Evolutionary conservation across 2,888 invertebrate species (phyloP), one percentile per base, ranked within the genome.

Genomic region (Dryobotodes eremita): DNA sequence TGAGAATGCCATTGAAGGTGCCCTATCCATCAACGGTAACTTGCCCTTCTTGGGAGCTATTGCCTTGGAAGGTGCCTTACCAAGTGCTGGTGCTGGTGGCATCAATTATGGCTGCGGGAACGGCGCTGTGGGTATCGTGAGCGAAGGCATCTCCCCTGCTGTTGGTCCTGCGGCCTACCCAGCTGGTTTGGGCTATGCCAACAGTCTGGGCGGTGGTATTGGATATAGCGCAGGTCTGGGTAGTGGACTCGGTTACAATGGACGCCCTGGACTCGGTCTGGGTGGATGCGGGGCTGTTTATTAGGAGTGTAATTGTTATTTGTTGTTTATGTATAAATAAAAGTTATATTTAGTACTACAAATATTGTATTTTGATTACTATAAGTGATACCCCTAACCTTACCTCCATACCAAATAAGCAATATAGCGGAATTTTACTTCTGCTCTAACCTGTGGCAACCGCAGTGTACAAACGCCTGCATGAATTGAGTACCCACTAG

Each of bases 21-120:
- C 81, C n/a, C 20, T 92, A 2, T 8, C 76, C 0, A 85, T 91
- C 0, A 79, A 76, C 15, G 92, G 92, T 5, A 82, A 89, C 42
- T 75, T 91, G 55, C 91, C 92, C 0, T 90, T 91, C 86, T 75
- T 91, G 13, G 88, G 87, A 50, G 88, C 90, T 36, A 90, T 92
- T 50, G 84, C 87, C 20, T 71, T 92, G 13, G 89, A 90, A 71
- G 91, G 90, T 8, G 83, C 86, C 7, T 61, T 94, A 15, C 92
- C 93, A 0, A 88, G 90, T 6, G 80, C 74, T 46, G 94, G 94
- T 0, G 85, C 90, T 53, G 94, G 92, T 36, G 85, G 89, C 0
- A 92, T 93, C 0, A 86, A 91, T 17, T 94, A 93, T 55, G 91
- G 92, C 5, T 93, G 93, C 75, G 94, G 94, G 0, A 90, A 84